Evolutionary conservation across 2,797 vertebrate species (phyloP).

Genomic region (Rhabdomys pumilio): DNA sequence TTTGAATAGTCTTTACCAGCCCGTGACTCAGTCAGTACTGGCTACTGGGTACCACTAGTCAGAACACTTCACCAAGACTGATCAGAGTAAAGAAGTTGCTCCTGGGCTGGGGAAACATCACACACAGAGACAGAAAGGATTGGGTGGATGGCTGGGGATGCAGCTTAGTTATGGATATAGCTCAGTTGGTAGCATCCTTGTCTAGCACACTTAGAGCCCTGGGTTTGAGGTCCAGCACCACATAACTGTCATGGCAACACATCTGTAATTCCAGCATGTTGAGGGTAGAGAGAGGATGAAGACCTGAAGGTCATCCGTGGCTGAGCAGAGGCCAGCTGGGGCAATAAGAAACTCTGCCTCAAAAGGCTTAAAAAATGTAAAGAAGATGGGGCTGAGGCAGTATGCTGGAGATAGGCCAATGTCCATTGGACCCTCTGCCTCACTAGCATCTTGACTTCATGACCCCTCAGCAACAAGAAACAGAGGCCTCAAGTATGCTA

Average conservation of each 20-base stretch:
- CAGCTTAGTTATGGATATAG: background rate
- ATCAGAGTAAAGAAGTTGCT: background rate
- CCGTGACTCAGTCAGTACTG: slow-evolving; percentile 54
- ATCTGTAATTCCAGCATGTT: background rate
- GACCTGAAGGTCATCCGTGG: background rate
- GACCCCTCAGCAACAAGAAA: background rate
- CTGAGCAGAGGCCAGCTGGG: background rate
- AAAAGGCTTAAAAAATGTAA: background rate
- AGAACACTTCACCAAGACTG: slow-evolving; percentile 45
- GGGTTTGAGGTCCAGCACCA: background rate
- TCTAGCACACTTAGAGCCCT: background rate
- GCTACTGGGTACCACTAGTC: background rate
- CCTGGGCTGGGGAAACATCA: background rate
- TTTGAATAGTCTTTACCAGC: slow-evolving; percentile 27
- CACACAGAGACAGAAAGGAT: background rate
- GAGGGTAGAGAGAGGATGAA: background rate
- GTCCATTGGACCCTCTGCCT: background rate
- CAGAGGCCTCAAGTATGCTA: background rate
- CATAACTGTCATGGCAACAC: background rate
- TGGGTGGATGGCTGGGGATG: background rate
- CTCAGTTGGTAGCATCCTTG: background rate
- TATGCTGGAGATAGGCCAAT: background rate
- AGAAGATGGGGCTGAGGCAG: background rate
- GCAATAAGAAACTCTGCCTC: background rate
- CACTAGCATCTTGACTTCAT: background rate